Percentiles rank a stretch among this genome's conserved stretches.
Evolutionary conservation across 2,797 vertebrate species (phyloP).

Genomic region (Pseudochirops corinnae): DNA sequence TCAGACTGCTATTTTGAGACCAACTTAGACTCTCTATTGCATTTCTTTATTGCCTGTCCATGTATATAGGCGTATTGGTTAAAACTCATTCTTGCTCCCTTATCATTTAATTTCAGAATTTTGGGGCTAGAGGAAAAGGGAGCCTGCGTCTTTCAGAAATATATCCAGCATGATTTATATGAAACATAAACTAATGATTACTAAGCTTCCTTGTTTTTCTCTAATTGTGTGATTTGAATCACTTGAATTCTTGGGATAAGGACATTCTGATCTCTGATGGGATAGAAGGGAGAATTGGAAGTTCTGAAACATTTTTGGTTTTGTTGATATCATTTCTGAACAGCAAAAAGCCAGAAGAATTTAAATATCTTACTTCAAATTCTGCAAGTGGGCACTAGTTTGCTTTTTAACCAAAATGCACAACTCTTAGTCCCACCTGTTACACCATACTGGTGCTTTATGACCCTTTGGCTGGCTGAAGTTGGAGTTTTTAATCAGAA

Average conservation of each 20-base stretch:
- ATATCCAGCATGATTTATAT: constrained; percentile 23
- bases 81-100: constrained; percentile 13
- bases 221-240: neutral
- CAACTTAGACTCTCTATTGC: constrained; percentile 42
- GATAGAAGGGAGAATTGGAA: neutral
- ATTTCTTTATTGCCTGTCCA: constrained; percentile 36
- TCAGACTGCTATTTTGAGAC: neutral
- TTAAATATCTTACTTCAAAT: neutral
- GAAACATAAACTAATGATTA: neutral
- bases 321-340: neutral
- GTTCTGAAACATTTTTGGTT: neutral
- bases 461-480: neutral
- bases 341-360: neutral
- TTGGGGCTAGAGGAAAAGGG: constrained; percentile 26
- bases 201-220: neutral
- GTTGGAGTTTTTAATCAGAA: neutral
- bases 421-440: neutral
- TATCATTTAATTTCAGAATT: neutral
- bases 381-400: neutral
- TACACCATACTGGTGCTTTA: neutral
- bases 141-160: neutral
- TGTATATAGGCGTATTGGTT: neutral
- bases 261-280: neutral
- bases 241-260: neutral
- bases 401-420: neutral